Base-by-base conservation (phyloP, 2,797 vertebrate species). In the Hemibagrus guttatus region DNA sequence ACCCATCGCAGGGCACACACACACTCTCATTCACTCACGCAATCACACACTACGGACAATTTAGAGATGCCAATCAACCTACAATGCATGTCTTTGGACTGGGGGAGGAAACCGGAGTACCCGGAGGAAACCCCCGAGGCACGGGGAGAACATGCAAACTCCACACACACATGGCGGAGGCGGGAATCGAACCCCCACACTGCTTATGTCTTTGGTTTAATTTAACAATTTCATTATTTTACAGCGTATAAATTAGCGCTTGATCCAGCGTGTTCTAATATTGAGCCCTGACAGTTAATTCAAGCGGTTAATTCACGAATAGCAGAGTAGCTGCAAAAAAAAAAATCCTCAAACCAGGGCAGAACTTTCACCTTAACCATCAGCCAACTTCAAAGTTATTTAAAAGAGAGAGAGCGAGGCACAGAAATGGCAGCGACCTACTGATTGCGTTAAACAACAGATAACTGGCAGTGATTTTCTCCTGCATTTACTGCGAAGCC, bases 311-410 rank as follows among this genome's bases (percentile, higher is more conserved):
- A 86, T 86, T 85, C 54, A 39, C 35, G 86, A 89, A 88, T 79
- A 35, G 49, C 80, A 31, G 17, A 23, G 49, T 35, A 14, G 61
- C 80, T 31, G 81, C 28, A 49, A 7, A 49, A 49, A 49, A 49
- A 8, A 49, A 82, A 59, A 84, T 14, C 35, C 14, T 23, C 23
- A 86, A 87, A 87, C 31, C 23, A 83, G 35, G 46, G n/a, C 14
- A 35, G 21, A 87, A 68, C 46, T 31, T 63, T 59, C 31, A 49
- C 78, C 26, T 63, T 80, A n/a, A 46, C 49, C 49, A 13, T 42
- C 49, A 71, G 83, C 54, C 39, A 63, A 81, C 84, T 84, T 79
- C 64, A 78, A 75, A 80, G 89, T 84, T 84, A 90, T 88, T 90
- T 35, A 61, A 28, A 80, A 8, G 16, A 63, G 56, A 74, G 66